These are phyloP conservation scores for Phoxinus dragarum DNA, from an alignment of 2,797 vertebrate species.

Conservation along the genomic window DNA sequence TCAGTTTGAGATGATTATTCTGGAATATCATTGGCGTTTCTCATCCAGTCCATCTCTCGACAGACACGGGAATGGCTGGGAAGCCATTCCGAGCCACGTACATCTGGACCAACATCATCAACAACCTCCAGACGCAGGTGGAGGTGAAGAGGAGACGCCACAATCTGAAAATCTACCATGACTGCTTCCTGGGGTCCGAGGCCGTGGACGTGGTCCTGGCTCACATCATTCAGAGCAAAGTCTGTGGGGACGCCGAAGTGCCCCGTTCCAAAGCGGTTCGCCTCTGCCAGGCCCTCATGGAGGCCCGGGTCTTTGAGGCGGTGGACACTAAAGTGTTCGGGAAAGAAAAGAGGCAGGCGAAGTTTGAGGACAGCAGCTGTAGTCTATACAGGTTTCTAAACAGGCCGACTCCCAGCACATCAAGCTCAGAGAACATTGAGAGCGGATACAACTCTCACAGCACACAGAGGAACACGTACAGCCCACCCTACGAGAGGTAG, in stretches of 20 bases:
- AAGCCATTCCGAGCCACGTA: constrained; percentile 94
- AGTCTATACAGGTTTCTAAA: constrained; percentile 92
- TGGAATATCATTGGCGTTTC: background rate
- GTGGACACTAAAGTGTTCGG: constrained; percentile 89
- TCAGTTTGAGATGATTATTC: background rate
- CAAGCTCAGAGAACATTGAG: constrained; percentile 69
- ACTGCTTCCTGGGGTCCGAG: constrained; percentile 95
- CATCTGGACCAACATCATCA: constrained; percentile 96
- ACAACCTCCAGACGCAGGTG: constrained; percentile 87
- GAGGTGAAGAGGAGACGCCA: constrained; percentile 94
- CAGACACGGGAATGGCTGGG: constrained; percentile 87
- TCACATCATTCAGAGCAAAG: constrained; percentile 90
- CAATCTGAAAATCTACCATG: constrained; percentile 90
- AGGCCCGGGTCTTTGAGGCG: constrained; percentile 92
- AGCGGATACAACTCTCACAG: constrained; percentile 74
- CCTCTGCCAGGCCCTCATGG: constrained; percentile 95
- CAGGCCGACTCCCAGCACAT: constrained; percentile 56
- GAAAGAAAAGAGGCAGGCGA: constrained; percentile 86
- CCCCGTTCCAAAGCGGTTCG: constrained; percentile 91
- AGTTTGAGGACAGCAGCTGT: constrained; percentile 93
- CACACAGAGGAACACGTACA: constrained; percentile 68
- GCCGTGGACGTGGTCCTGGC: constrained; percentile 92
- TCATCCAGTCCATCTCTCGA: constrained; percentile 29
- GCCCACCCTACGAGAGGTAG: constrained; percentile 72
- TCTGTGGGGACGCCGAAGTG: constrained; percentile 90